Evolutionary conservation across 2,888 invertebrate genomes (phyloP).

Genomic region (Mythimna loreyi): DNA sequence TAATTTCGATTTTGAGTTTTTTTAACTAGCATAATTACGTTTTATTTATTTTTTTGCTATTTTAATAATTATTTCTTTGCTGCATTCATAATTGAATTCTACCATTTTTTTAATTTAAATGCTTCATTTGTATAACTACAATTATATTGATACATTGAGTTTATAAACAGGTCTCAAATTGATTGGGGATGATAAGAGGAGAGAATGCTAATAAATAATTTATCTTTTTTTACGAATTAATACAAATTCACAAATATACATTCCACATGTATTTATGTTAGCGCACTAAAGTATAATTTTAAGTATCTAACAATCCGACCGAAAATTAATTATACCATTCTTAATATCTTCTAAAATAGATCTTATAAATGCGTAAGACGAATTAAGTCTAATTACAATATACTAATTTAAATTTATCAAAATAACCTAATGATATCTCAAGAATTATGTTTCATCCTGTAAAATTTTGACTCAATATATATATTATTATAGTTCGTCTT

Average conservation of each 20-base stretch:
- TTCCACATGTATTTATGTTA: not conserved
- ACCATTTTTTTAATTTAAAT: too few species aligned
- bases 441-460: not conserved
- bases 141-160: not conserved
- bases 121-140: too few species aligned
- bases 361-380: constrained; percentile 4
- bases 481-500: too few species aligned
- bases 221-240: not conserved
- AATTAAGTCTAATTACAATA: not conserved
- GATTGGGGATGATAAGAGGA: not conserved
- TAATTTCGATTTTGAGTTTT: too few species aligned
- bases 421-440: constrained; percentile 7
- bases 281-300: not conserved
- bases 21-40: not conserved
- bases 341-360: not conserved
- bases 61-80: not conserved
- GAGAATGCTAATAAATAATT: not conserved
- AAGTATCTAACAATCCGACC: not conserved
- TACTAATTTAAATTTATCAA: constrained; percentile 5
- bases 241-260: not conserved
- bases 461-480: constrained; percentile 12
- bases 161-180: not conserved
- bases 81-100: not conserved
- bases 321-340: not conserved
- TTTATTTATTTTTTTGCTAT: not conserved